These are phyloP conservation scores for Trissolcus brochymenae DNA, from an alignment of 2,888 invertebrate species.

Conservation along the genomic window DNA sequence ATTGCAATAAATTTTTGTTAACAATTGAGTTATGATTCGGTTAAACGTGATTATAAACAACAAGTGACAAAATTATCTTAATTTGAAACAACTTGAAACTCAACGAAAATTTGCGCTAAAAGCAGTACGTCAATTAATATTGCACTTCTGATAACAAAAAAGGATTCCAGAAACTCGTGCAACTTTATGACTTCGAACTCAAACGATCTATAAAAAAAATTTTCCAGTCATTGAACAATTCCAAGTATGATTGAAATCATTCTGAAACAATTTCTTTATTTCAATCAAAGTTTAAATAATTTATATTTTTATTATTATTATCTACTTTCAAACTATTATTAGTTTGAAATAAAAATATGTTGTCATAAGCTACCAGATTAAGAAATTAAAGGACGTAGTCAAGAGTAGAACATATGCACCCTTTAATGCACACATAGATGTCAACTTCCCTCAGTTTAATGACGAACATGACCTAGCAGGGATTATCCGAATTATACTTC, in stretches of 20 bases:
- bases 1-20: too few relatives aligned
- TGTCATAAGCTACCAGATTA: too few relatives aligned
- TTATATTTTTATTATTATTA: too few relatives aligned
- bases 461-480: slow-evolving; percentile 69
- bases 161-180: slow-evolving; percentile 35
- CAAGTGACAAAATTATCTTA: slow-evolving; percentile 1
- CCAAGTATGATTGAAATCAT: too few relatives aligned
- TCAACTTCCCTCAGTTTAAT: slow-evolving; percentile 68
- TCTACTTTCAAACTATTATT: too few relatives aligned
- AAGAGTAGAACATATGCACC: slow-evolving; percentile 65
- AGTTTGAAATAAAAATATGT: too few relatives aligned
- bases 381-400: neutral
- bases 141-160: slow-evolving; percentile 37
- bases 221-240: neutral
- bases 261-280: too few relatives aligned
- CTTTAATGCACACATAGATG: slow-evolving; percentile 63
- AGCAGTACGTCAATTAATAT: slow-evolving; percentile 28
- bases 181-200: slow-evolving; percentile 19
- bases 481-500: slow-evolving; percentile 73
- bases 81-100: slow-evolving; percentile 12
- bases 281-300: too few relatives aligned
- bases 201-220: slow-evolving; percentile 4
- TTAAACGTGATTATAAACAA: neutral
- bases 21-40: neutral
- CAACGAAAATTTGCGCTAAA: slow-evolving; percentile 19